phyloP scores from a whole-genome alignment of 2,797 vertebrate genomes.

The Acropternis orthonyx region DNA sequence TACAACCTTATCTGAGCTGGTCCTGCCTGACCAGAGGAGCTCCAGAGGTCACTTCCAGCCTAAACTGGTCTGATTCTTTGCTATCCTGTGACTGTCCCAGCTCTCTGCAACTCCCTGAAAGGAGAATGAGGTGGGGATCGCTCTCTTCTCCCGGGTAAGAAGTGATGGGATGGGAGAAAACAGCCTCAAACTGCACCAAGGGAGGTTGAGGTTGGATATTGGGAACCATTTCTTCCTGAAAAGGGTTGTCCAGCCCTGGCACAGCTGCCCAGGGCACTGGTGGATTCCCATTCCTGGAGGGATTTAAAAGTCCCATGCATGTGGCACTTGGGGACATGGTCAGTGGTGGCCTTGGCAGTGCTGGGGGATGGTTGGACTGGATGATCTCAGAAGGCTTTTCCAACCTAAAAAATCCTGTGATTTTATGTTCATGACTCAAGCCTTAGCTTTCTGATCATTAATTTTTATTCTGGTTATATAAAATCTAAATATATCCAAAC shows the following conservation, averaged over 20 bases:
- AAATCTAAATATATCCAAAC: slow-evolving; percentile 3
- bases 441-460: background rate
- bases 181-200: accelerated
- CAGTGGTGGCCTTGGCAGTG: background rate
- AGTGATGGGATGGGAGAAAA: background rate
- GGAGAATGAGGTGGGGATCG: background rate
- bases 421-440: background rate
- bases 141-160: background rate
- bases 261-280: background rate
- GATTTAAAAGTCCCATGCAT: background rate
- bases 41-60: background rate
- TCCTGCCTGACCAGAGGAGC: background rate
- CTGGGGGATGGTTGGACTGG: background rate
- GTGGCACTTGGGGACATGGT: accelerated
- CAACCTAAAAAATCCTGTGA: background rate
- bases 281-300: background rate
- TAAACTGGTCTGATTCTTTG: background rate
- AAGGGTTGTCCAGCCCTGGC: background rate
- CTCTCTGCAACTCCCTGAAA: background rate
- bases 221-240: background rate
- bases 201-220: background rate
- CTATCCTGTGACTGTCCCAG: background rate
- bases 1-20: background rate
- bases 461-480: background rate
- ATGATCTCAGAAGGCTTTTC: background rate